phyloP scores from a whole-genome alignment of 2,797 vertebrate genomes.

The Galaxias olidus region DNA sequence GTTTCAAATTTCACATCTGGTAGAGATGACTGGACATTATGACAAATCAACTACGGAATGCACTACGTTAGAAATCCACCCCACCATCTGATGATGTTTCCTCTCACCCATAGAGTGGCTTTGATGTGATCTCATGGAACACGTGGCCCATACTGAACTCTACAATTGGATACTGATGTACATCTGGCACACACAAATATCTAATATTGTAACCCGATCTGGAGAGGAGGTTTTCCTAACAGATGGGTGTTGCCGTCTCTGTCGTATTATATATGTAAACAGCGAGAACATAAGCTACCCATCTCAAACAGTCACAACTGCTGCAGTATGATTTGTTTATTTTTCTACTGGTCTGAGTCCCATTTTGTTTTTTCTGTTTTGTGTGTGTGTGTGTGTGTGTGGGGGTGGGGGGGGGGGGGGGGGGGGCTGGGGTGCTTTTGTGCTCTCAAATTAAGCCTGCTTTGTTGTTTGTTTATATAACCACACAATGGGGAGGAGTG shows the following conservation, averaged over 20 bases:
- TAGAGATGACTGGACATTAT: conserved; percentile 42
- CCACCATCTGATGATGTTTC: conserved; percentile 23
- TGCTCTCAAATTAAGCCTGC: conserved; percentile 32
- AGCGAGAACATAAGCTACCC: conserved; percentile 56
- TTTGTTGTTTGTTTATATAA: conserved; percentile 30
- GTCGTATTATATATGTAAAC: conserved; percentile 66
- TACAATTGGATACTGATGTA: conserved; percentile 45
- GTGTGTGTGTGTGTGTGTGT: too few species aligned
- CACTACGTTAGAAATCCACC: conserved; percentile 33
- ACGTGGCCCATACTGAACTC: conserved; percentile 32
- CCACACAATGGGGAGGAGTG: conserved; percentile 30
- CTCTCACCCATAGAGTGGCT: conserved; percentile 20
- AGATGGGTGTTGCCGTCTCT: conserved; percentile 56
- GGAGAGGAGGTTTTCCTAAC: conserved; percentile 51
- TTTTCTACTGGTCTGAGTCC: conserved; percentile 65
- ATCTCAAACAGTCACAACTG: conserved; percentile 62
- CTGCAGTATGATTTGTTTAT: conserved; percentile 70
- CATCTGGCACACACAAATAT: conserved; percentile 53
- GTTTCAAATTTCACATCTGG: conserved; percentile 35
- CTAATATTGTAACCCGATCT: conserved; percentile 79
- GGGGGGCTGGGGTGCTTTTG: conserved; percentile 35
- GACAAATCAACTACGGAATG: conserved; percentile 62
- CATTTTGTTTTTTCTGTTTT: conserved; percentile 33
- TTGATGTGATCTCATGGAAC: conserved; percentile 25
- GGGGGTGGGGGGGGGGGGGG: too few species aligned